These are phyloP conservation scores for Halichoerus grypus DNA, from an alignment of 2,113 vertebrate genomes.

Conservation along the genomic window DNA sequence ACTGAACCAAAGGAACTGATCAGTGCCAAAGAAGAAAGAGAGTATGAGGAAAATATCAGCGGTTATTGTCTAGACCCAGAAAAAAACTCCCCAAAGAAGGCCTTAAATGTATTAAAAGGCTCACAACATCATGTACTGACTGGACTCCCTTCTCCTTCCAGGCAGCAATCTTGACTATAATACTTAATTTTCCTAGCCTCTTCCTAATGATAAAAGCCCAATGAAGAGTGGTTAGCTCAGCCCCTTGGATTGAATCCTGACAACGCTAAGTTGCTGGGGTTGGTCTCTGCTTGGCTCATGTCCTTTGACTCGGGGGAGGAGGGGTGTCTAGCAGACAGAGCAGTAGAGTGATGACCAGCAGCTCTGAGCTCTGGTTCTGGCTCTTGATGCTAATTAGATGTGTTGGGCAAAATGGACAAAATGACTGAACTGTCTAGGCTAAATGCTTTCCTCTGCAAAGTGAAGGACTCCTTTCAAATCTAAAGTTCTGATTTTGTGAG, in stretches of 20 bases:
- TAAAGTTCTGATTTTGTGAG: conserved; percentile 14
- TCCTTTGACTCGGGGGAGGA: neutral
- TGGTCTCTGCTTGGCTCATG: neutral
- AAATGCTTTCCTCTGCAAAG: conserved; percentile 8
- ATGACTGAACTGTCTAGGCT: neutral
- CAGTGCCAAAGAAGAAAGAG: conserved; percentile 33
- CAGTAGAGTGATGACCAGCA: neutral
- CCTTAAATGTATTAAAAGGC: neutral
- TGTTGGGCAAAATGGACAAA: conserved; percentile 1
- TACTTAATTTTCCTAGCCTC: neutral
- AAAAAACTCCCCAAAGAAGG: neutral
- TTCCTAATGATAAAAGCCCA: neutral
- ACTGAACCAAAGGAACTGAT: conserved; percentile 49
- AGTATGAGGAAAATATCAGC: neutral
- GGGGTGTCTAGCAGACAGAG: neutral
- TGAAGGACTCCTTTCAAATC: conserved; percentile 54
- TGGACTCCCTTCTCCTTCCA: neutral
- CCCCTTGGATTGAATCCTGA: neutral
- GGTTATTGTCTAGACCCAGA: neutral
- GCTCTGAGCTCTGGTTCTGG: conserved; percentile 25
- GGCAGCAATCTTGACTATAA: neutral
- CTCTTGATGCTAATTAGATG: neutral
- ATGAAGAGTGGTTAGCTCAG: neutral
- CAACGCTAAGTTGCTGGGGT: neutral
- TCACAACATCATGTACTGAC: neutral